Percentiles rank a stretch among this genome's conserved stretches.
These are phyloP conservation scores for Phocides pigmalion DNA, from an alignment of 1,140 invertebrate species.

Conservation along the genomic window DNA sequence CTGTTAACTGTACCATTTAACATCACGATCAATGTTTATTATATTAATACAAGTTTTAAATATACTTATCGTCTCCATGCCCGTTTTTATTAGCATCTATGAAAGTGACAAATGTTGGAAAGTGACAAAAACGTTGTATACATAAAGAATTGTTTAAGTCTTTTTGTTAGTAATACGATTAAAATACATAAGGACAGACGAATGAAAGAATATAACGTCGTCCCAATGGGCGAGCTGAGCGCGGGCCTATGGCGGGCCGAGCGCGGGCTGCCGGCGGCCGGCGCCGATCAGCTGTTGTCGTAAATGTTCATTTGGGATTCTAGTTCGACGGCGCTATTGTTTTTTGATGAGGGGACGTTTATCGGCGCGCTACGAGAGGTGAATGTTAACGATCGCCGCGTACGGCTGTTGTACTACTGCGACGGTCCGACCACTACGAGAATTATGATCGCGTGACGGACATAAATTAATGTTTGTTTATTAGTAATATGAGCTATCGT, in stretches of 20 bases:
- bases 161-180: neutral
- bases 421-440: neutral
- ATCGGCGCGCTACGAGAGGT: constrained; percentile 19
- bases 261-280: neutral
- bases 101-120: too few relatives aligned
- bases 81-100: too few relatives aligned
- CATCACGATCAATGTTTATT: too few relatives aligned
- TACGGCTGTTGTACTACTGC: neutral
- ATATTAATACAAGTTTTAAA: too few relatives aligned
- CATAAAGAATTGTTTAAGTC: too few relatives aligned
- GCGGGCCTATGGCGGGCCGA: constrained; percentile 6
- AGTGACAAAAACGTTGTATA: too few relatives aligned
- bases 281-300: constrained; percentile 29
- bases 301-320: constrained; percentile 32
- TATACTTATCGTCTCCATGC: too few relatives aligned
- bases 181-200: constrained; percentile 1
- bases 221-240: constrained; percentile 16
- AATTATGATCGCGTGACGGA: constrained; percentile 18
- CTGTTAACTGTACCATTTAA: too few relatives aligned
- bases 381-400: constrained; percentile 20
- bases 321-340: constrained; percentile 26
- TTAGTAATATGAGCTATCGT: too few relatives aligned
- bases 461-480: constrained; percentile 13
- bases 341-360: constrained; percentile 29
- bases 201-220: constrained; percentile 2